Evolutionary conservation across 2,113 vertebrate species (phyloP).

Genomic region (Typhlomys cinereus): DNA sequence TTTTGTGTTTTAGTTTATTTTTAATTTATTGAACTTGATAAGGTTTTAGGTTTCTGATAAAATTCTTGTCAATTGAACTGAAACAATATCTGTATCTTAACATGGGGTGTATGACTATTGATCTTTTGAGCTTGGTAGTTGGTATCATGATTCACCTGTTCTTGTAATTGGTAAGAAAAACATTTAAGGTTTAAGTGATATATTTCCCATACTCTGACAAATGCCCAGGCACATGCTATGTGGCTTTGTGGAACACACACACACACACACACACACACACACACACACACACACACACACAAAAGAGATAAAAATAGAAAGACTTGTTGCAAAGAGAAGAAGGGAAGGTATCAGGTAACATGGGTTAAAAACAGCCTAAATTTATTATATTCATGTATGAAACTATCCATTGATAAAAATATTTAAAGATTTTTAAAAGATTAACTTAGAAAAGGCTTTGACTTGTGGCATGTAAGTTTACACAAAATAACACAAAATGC

Average conservation of each 20-base stretch:
- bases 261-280: too few relatives aligned
- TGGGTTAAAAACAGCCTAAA: too few relatives aligned
- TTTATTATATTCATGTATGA: too few relatives aligned
- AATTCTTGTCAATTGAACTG: conserved; percentile 14
- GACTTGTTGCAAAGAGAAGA: too few relatives aligned
- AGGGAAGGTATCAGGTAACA: too few relatives aligned
- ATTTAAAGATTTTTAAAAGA: not conserved
- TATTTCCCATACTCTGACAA: too few relatives aligned
- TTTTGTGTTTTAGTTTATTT: conserved; percentile 18
- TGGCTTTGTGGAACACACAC: too few relatives aligned
- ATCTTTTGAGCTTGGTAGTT: not conserved
- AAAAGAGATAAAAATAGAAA: too few relatives aligned
- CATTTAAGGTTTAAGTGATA: not conserved
- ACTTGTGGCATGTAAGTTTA: not conserved
- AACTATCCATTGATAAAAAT: too few relatives aligned
- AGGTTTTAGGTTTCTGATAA: conserved; percentile 35
- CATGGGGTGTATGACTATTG: not conserved
- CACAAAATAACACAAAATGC: not conserved
- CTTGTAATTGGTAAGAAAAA: not conserved
- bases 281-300: too few relatives aligned
- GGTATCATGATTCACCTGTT: not conserved
- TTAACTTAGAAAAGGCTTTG: not conserved
- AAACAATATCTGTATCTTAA: conserved; percentile 17
- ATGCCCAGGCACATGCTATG: too few relatives aligned
- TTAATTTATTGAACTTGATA: not conserved